Base-by-base conservation (phyloP, 2,113 vertebrate genomes). In the Chlamydotis undulata region DNA sequence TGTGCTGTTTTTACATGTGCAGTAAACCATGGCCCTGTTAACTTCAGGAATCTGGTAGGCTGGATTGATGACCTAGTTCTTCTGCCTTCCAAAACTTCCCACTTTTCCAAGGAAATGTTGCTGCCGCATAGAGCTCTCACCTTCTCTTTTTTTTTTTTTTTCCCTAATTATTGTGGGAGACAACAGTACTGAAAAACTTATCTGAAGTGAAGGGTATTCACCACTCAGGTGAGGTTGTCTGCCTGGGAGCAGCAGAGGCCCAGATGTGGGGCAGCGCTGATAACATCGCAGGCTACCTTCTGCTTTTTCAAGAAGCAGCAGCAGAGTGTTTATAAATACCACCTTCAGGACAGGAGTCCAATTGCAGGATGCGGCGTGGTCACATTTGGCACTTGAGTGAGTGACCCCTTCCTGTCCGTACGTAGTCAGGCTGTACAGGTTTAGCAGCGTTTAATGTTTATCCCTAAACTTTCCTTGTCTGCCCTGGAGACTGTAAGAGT, bases 371-470 rank as follows among this genome's bases (percentile, higher is more conserved):
- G 45, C 85, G 67, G 41, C 2, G 0, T 4, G 28, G 45, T 83
- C 45, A 19, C 3, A 25, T 91, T 95, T 86, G 59, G n/a, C 67
- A 25, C 35, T 11, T 41, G 43, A 45, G 47, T 14, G 56, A 70
- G 53, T 17, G 60, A 52, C 92, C 67, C 57, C 31, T 83, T 93
- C 81, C 70, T 61, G 69, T 28, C 86, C 19, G 0, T 39, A 9
- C 3, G 1, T 26, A 83, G 75, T 85, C 90, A 80, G 86, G 83
- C 89, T 12, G 0, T 87, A 35, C 89, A 89, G 93, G 81, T 97
- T 94, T 61, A 85, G 94, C 93, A 96, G 81, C 87, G 45, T 74
- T 89, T 56, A 4, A 19, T 60, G 74, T 94, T 97, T 96, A 89
- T 89, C 77, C 77, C 79, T 45, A 52, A 91, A 69, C 89, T 94